Percentiles rank a stretch among this genome's conserved stretches.
Conservation (phyloP, 2,888 invertebrate species). For the Poecilobothrus nobilitatus region DNA sequence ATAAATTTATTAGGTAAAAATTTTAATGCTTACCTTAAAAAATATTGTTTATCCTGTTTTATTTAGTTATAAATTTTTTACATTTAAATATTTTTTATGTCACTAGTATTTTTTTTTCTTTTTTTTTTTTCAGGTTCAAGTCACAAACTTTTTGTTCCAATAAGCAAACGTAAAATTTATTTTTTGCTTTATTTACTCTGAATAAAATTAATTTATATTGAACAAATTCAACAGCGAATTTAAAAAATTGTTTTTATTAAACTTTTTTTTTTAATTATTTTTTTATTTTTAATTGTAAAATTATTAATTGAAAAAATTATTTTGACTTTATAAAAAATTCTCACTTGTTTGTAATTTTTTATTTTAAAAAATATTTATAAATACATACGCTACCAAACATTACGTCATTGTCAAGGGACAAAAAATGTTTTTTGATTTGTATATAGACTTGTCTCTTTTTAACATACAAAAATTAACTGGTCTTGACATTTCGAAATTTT, state of each 20-base stretch:
- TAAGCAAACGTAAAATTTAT: neutral
- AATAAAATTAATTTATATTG: too few species aligned
- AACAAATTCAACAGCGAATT: too few species aligned
- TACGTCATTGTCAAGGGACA: neutral
- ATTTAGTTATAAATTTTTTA: too few species aligned
- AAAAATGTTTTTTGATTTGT: neutral
- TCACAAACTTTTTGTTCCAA: neutral
- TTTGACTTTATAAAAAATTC: neutral
- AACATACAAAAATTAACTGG: neutral
- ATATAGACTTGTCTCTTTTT: neutral
- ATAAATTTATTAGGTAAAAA: too few species aligned
- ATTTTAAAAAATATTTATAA: neutral
- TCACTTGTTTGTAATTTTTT: neutral
- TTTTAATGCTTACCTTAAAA: too few species aligned
- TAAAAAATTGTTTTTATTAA: too few species aligned
- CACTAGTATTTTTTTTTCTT: too few species aligned
- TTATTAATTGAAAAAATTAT: neutral
- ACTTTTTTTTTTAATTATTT: too few species aligned
- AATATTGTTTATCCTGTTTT: too few species aligned
- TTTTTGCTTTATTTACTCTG: too few species aligned
- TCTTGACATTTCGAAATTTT: neutral
- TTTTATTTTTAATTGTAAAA: too few species aligned
- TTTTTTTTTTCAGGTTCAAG: neutral
- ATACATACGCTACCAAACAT: conserved; percentile 6
- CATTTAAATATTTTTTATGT: too few species aligned